Base-by-base conservation (phyloP, 2,888 invertebrate genomes). In the Blastobasis lacticolella region DNA sequence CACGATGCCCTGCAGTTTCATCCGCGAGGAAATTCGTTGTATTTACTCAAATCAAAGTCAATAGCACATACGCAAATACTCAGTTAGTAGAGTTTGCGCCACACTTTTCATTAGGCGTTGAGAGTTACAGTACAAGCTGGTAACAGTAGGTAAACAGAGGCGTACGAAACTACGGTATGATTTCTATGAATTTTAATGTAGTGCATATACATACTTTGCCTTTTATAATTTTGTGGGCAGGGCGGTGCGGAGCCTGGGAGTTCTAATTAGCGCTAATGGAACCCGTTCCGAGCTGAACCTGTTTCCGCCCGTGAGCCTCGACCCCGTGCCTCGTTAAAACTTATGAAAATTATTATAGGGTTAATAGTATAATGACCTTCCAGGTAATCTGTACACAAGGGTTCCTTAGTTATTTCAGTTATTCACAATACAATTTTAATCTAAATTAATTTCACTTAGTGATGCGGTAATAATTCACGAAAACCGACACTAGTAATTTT, bases 211-310 rank as follows among this genome's bases (percentile, higher is more conserved):
- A 23, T 23, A 23, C 23, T 23, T 23, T 23, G 23, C 23, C 23
- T 23, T 23, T 23, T 23, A 23, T 23, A 23, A 2, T 23, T 3
- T 23, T 23, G 23, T 23, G 23, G 23, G 23, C 23, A 23, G 23
- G 10, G 6, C 2, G 10, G 37, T 6, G 6, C 36, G 9, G 6
- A 10, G 73, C 68, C 63, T 62, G 62, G 71, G 69, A 76, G 75
- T 82, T 83, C 71, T 82, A 84, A 84, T 85, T 84, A 83, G 76
- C 74, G 71, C 67, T 84, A 83, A 85, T 84, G 82, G 81, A 77
- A 73, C 66, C 69, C 63, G 67, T 72, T 71, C 70, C 75, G 75
- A 73, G 73, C 75, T 75, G 75, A 64, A 81, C 73, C 73, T 73
- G 73, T 65, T 67, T 68, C 64, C 64, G 64, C 68, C 59, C 46